Conservation (phyloP, 2,888 invertebrate species). For the Acanthosepion pharaonis region DNA sequence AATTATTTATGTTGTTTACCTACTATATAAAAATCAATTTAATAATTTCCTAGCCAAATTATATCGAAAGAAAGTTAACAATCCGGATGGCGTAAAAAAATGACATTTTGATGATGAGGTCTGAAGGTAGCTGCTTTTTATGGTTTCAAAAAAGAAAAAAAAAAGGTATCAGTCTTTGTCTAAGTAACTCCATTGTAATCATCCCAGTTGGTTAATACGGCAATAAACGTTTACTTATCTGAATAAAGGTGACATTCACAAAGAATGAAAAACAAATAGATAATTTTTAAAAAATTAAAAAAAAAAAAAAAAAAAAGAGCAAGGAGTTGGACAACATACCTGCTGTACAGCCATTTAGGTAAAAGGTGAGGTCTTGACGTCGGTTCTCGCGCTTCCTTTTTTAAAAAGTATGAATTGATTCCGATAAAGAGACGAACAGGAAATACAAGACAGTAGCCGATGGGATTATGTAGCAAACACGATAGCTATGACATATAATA, state of each 20-base stretch:
- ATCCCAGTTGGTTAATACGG: background rate
- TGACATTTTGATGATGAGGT: too few species aligned
- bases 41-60: too few species aligned
- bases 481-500: background rate
- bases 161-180: too few species aligned
- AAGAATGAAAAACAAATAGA: background rate
- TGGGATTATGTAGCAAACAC: background rate
- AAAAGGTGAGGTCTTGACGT: background rate
- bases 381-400: background rate
- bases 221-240: background rate
- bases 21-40: too few species aligned
- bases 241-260: conserved; percentile 11
- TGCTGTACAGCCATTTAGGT: conserved; percentile 42
- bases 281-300: too few species aligned
- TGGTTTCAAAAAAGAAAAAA: too few species aligned
- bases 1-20: background rate
- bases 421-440: background rate
- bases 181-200: too few species aligned
- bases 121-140: too few species aligned
- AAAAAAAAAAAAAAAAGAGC: background rate
- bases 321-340: conserved; percentile 13
- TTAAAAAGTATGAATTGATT: background rate
- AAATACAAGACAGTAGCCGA: background rate
- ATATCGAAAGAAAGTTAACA: too few species aligned
- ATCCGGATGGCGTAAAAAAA: too few species aligned